phyloP scores from a whole-genome alignment of 1,140 invertebrate genomes.

The Caenorhabditis remanei region DNA sequence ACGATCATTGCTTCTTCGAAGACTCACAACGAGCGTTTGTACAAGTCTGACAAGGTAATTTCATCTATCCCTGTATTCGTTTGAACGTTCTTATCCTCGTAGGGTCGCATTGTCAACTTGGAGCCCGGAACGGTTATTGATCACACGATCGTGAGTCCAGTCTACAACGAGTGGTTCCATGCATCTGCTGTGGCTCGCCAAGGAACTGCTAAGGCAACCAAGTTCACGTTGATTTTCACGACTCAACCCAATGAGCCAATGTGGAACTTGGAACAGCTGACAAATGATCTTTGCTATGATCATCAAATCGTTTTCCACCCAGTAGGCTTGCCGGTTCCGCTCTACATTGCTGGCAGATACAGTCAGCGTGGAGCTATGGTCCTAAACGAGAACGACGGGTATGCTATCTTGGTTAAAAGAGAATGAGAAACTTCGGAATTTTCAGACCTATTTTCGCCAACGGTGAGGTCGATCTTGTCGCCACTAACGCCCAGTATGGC shows the following conservation, averaged over 20 bases:
- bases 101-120: slow-evolving; percentile 55
- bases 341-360: slow-evolving; percentile 60
- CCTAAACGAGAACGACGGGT: background rate
- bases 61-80: background rate
- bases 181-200: slow-evolving; percentile 56
- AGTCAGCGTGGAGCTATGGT: slow-evolving; percentile 60
- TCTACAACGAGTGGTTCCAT: slow-evolving; percentile 60
- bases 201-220: slow-evolving; percentile 59
- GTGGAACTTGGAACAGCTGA: slow-evolving; percentile 36
- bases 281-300: slow-evolving; percentile 55
- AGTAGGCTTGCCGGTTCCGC: slow-evolving; percentile 46
- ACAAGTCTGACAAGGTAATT: slow-evolving; percentile 48
- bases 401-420: background rate
- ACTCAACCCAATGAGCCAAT: slow-evolving; percentile 16
- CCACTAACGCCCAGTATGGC: background rate
- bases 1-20: slow-evolving; percentile 28
- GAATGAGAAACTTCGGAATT: background rate
- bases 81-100: background rate
- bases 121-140: slow-evolving; percentile 61
- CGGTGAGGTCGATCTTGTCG: background rate
- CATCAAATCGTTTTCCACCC: slow-evolving; percentile 63
- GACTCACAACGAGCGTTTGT: slow-evolving; percentile 54
- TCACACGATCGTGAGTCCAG: slow-evolving; percentile 26
- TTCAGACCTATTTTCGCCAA: slow-evolving; percentile 9
- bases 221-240: slow-evolving; percentile 47